Evolutionary conservation across 2,113 vertebrate species (phyloP).

Genomic region (Orientallactaga bullata): DNA sequence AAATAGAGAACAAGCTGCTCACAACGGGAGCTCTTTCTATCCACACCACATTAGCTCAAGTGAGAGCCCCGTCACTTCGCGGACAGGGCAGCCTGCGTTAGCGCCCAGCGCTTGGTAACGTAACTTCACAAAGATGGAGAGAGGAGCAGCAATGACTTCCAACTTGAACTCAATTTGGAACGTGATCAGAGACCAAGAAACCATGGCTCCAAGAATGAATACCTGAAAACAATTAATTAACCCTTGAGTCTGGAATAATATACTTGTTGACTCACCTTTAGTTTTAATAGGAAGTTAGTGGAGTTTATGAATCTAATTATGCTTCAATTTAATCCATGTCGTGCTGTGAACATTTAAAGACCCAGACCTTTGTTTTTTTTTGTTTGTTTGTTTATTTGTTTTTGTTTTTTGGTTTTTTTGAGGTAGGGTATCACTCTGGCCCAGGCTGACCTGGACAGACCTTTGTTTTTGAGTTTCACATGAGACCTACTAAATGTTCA

Average conservation of each 20-base stretch:
- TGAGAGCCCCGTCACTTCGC: background rate
- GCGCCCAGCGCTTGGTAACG: background rate
- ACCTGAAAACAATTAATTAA: background rate
- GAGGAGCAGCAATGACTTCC: background rate
- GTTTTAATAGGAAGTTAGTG: background rate
- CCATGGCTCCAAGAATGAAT: background rate
- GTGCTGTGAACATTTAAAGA: slow-evolving; percentile 3
- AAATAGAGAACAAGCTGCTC: slow-evolving; percentile 40
- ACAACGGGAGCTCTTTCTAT: background rate
- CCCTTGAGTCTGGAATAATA: background rate
- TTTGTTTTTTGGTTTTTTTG: no score
- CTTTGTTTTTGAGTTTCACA: no score
- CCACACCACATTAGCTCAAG: background rate
- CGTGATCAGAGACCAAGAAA: background rate
- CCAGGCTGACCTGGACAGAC: no score
- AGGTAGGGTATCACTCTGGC: no score
- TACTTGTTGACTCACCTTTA: background rate
- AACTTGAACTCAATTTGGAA: slow-evolving; percentile 43
- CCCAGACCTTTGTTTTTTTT: background rate
- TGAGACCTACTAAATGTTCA: background rate
- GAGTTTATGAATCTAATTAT: background rate
- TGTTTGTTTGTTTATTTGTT: no score
- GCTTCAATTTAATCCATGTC: background rate
- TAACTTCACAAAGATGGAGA: background rate
- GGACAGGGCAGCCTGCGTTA: background rate